Evolutionary conservation across 2,888 invertebrate genomes (phyloP), one percentile per base, ranked within the genome.

Genomic region (Trachelus stipa): DNA sequence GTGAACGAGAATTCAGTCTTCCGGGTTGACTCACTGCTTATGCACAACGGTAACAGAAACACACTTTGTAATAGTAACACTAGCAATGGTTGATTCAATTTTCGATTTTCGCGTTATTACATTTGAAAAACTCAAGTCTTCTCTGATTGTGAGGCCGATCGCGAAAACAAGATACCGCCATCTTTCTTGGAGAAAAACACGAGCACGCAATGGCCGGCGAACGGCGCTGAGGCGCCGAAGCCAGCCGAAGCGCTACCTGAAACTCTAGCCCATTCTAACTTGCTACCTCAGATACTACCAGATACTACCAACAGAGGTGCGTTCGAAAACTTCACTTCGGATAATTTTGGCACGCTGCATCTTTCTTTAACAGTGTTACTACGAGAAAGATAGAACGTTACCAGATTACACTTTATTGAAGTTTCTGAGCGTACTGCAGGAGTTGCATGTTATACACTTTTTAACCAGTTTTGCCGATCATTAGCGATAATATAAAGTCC

Each of bases 161-260:
- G 85, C 85, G 83, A 88, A 87, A 88, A 88, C 86, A 88, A 86
- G 83, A 81, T 76, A 89, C 88, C 86, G 90, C 91, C 91, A 91
- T 91, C 86, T 90, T 90, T 90, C 81, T 79, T 69, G 71, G 81
- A 87, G 81, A 86, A 88, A 88, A 89, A 89, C 87, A 88, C 85
- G 84, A 85, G 81, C 87, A 87, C 84, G 85, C 88, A 87, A 87
- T 88, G 87, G 88, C 76, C 79, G 79, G 79, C 56, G 23, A 56
- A 23, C 56, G 56, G 56, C 56, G 23, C 56, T 23, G 9, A 15
- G 56, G 56, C 56, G 56, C 56, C 23, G 56, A 56, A 56, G 6
- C 56, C 23, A 56, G 23, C 9, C 56, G 56, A 23, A 56, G 56
- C 56, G 56, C 56, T 56, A 56, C 56, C 56, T 56, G 56, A 56